phyloP scores from a whole-genome alignment of 2,888 invertebrate species.

The Brachycybe producta region DNA sequence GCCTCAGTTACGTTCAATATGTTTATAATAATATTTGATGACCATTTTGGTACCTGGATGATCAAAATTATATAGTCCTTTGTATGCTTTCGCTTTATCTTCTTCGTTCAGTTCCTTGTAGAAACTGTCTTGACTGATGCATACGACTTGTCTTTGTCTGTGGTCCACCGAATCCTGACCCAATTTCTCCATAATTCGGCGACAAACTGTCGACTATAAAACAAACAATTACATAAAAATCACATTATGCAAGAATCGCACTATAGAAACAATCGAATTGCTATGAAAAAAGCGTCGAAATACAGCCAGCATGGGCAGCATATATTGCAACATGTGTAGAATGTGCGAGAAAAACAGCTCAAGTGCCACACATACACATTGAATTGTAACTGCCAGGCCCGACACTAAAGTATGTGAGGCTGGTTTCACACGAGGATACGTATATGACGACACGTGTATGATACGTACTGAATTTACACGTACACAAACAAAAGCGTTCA shows the following conservation, averaged over 20 bases:
- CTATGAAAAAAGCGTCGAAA: too few relatives aligned
- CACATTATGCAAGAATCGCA: too few relatives aligned
- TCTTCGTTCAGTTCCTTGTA: conserved; percentile 77
- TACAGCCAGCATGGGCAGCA: too few relatives aligned
- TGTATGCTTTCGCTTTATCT: conserved; percentile 55
- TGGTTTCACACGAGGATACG: too few relatives aligned
- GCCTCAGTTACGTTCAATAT: background rate
- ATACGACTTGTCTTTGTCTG: conserved; percentile 75
- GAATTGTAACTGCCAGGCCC: too few relatives aligned
- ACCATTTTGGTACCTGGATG: conserved; percentile 54
- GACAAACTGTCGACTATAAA: conserved; percentile 87
- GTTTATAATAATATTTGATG: background rate
- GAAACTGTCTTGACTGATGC: conserved; percentile 94
- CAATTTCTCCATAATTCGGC: conserved; percentile 89
- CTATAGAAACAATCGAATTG: too few relatives aligned
- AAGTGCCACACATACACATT: too few relatives aligned
- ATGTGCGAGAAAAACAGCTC: background rate
- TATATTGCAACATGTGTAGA: background rate
- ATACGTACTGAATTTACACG: too few relatives aligned
- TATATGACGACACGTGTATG: too few relatives aligned
- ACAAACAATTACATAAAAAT: background rate
- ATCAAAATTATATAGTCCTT: conserved; percentile 92
- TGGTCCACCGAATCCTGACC: conserved; percentile 85
- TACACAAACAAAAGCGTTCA: too few relatives aligned
- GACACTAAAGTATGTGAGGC: too few relatives aligned